These are phyloP conservation scores for Mus caroli DNA, from an alignment of 2,797 vertebrate species.

Conservation along the genomic window DNA sequence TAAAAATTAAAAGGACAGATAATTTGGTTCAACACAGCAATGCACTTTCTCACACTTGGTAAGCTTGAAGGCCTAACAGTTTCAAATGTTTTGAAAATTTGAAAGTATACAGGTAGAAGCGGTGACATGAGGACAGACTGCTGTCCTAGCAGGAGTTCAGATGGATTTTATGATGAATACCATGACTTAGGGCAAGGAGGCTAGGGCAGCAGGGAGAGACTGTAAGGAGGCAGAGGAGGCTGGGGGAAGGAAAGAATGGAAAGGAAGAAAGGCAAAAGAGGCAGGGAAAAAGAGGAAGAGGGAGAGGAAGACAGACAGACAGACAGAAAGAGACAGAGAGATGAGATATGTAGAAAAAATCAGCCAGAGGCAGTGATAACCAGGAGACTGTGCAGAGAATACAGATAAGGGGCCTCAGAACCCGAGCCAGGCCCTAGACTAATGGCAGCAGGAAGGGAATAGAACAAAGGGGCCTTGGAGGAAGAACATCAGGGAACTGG, in stretches of 20 bases:
- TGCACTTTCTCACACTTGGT: slow-evolving; percentile 19
- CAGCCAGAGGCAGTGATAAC: background rate
- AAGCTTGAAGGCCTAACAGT: background rate
- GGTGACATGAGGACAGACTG: background rate
- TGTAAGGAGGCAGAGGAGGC: background rate
- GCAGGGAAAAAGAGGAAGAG: no score
- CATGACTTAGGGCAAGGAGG: background rate
- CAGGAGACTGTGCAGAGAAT: background rate
- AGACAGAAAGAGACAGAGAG: background rate
- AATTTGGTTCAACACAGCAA: slow-evolving; percentile 52
- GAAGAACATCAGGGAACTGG: slow-evolving; percentile 4
- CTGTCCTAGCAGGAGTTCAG: background rate
- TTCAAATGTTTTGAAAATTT: slow-evolving; percentile 1
- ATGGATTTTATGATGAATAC: background rate
- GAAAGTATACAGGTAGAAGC: slow-evolving; percentile 5
- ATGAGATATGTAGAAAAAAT: background rate
- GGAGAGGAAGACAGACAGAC: background rate
- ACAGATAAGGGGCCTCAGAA: background rate
- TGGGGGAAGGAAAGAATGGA: background rate
- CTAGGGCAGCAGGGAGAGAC: background rate
- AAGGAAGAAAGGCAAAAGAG: background rate
- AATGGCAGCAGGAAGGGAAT: background rate
- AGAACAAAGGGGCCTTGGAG: slow-evolving; percentile 1
- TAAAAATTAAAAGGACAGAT: slow-evolving; percentile 41
- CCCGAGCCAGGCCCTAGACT: background rate